A percentile compares a stretch with the other conserved stretches of the same genome.
phyloP scores from a whole-genome alignment of 2,113 vertebrate genomes.

The Marmota flaviventris region DNA sequence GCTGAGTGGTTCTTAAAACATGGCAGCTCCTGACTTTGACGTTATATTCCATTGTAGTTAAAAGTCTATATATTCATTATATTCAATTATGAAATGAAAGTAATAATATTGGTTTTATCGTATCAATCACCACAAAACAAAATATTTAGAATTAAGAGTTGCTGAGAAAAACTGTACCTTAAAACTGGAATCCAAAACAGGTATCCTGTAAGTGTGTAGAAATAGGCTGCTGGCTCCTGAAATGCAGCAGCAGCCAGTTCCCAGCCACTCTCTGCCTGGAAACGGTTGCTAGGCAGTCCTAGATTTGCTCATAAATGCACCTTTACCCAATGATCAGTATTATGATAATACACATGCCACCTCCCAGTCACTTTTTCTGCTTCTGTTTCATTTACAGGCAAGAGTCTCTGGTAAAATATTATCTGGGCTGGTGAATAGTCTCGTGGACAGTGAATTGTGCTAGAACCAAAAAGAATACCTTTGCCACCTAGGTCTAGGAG shows the following conservation, averaged over 20 bases:
- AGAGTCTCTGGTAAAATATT: conserved; percentile 1
- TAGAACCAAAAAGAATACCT: not conserved
- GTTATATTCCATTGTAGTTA: not conserved
- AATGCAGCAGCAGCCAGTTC: not conserved
- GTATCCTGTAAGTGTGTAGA: not conserved
- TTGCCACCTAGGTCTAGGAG: not conserved
- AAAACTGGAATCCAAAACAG: conserved; percentile 60
- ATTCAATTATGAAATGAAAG: not conserved
- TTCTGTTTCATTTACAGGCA: conserved; percentile 45
- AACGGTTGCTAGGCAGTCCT: conserved; percentile 72
- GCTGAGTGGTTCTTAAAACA: not conserved
- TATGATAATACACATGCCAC: conserved; percentile 38
- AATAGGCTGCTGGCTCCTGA: conserved; percentile 29
- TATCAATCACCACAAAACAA: not conserved
- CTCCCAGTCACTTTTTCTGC: conserved; percentile 8
- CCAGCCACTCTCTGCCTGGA: conserved; percentile 59
- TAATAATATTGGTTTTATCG: not conserved
- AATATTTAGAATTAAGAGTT: conserved; percentile 40
- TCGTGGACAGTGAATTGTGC: not conserved
- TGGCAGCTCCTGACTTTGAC: not conserved
- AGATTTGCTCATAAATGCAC: conserved; percentile 77
- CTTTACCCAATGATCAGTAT: conserved; percentile 72
- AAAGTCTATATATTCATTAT: conserved; percentile 23
- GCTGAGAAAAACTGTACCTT: conserved; percentile 74
- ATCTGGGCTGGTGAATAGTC: not conserved